Base-by-base conservation (phyloP, 2,113 vertebrate species). In the Cranoglanis bouderius region DNA sequence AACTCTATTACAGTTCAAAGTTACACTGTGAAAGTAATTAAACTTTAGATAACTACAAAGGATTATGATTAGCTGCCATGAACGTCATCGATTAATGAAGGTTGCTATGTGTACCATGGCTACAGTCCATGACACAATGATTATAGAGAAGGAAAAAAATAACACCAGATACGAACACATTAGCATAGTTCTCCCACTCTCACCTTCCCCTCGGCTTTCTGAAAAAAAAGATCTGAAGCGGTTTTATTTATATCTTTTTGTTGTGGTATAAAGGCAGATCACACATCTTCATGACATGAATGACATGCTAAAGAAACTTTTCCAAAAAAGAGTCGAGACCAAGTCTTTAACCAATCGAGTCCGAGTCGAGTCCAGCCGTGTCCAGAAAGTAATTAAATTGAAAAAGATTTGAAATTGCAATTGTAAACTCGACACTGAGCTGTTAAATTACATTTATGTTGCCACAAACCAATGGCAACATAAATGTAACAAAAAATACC, bases 291-390 rank as follows among this genome's bases (percentile, higher is more conserved):
- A 49, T 87, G 43, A 87, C 19, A 16, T 26, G n/a, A 57, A 14
- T 12, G 38, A 51, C 35, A 24, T 57, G 59, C 63, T 88, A 85
- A 90, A 82, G 81, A 83, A 8, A 72, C 51, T 74, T 53, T 26
- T 12, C 46, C 78, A 78, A 10, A 43, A 43, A 85, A n/a, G 16
- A n/a, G n/a, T n/a, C n/a, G n/a, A n/a, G n/a, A n/a, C n/a, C n/a
- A n/a, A n/a, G n/a, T n/a, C n/a, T n/a, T n/a, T n/a, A n/a, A n/a
- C n/a, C n/a, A n/a, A n/a, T n/a, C n/a, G n/a, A n/a, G n/a, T n/a
- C n/a, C n/a, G n/a, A n/a, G n/a, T n/a, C n/a, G n/a, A n/a, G n/a
- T n/a, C n/a, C n/a, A n/a, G n/a, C n/a, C n/a, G n/a, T n/a, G n/a
- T n/a, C n/a, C n/a, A n/a, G n/a, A n/a, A n/a, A n/a, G n/a, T n/a